Base-by-base conservation (phyloP, 1,140 invertebrate genomes). In the Hormaphis cornu region DNA sequence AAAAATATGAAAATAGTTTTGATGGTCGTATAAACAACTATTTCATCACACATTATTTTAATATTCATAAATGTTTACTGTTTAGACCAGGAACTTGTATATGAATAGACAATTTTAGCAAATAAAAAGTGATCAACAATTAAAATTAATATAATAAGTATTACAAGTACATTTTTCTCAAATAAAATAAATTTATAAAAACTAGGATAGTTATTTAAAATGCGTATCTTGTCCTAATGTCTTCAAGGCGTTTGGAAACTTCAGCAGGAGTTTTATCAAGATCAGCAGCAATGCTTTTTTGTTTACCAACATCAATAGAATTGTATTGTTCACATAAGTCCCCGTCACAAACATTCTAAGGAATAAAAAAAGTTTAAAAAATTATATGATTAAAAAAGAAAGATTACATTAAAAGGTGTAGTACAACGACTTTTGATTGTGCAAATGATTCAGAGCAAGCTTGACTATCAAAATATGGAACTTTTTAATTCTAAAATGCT, bases 281-380 rank as follows among this genome's bases (percentile, higher is more conserved):
- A 79, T 98, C 95, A 33, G 89, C 86, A 1, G 95, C 88, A 69
- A 99, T 97, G 71, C 87, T 89, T 75, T 96, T 96, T 76, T 99
- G 97, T 79, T 97, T 98, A 0, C 81, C 79, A 0, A 88, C 83
- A 74, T 99, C 97, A 71, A 99, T 85, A 0, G 95, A 96, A 76
- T 96, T 97, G 78, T 95, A 99, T 80, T 98, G 95, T 80, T 99
- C 97, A 79, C 97, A 99, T 4, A 99, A 81, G 80, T 99, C 97
- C 6, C 97, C 97, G 80, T 99, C 97, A 72, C 99, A 91, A 0
- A 99, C 94, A 82, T 95, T 97, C 86, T 94, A 78, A 70, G 82
- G 14, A 24, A 24, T 37, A 54, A 1, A 33, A 0, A 18, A 69
- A 28, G 30, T 69, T 22, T 69, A 22, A 30, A 48, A 72, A 6